A percentile compares a stretch with the other conserved stretches of the same genome.
Evolutionary conservation across 2,113 vertebrate species (phyloP).

Genomic region (Rhizomys pruinosus): DNA sequence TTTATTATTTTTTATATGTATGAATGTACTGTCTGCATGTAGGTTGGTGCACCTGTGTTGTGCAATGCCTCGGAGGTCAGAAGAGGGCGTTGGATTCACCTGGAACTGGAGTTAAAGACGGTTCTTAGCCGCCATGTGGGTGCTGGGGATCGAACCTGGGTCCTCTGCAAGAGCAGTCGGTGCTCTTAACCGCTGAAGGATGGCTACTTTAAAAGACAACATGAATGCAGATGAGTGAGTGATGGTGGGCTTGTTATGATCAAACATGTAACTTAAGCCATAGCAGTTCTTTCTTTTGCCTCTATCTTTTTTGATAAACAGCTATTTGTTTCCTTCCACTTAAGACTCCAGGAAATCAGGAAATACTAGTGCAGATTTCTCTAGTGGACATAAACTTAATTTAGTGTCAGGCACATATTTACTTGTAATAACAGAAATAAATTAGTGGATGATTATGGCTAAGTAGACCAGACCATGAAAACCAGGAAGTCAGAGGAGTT

Average conservation of each 20-base stretch:
- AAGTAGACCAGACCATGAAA: background rate
- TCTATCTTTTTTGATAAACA: constrained; percentile 15
- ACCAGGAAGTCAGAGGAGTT: background rate
- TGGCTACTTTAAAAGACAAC: background rate
- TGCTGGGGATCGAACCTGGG: too few relatives aligned
- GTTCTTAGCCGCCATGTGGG: too few relatives aligned
- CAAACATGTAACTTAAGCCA: background rate
- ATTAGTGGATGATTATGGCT: background rate
- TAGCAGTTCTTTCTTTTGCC: background rate
- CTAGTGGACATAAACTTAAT: background rate
- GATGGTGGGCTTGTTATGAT: background rate
- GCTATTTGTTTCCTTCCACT: background rate
- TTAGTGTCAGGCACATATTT: background rate
- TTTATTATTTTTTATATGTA: too few relatives aligned
- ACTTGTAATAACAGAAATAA: background rate
- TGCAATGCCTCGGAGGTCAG: too few relatives aligned
- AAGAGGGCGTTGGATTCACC: too few relatives aligned
- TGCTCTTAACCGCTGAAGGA: too few relatives aligned
- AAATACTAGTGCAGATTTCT: background rate
- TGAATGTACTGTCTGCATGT: too few relatives aligned
- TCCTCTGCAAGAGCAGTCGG: too few relatives aligned
- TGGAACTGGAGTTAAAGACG: too few relatives aligned
- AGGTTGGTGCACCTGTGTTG: too few relatives aligned
- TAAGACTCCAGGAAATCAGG: background rate
- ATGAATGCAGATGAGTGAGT: background rate